Conservation (phyloP, 2,113 vertebrate species). For the Pteronura brasiliensis region DNA sequence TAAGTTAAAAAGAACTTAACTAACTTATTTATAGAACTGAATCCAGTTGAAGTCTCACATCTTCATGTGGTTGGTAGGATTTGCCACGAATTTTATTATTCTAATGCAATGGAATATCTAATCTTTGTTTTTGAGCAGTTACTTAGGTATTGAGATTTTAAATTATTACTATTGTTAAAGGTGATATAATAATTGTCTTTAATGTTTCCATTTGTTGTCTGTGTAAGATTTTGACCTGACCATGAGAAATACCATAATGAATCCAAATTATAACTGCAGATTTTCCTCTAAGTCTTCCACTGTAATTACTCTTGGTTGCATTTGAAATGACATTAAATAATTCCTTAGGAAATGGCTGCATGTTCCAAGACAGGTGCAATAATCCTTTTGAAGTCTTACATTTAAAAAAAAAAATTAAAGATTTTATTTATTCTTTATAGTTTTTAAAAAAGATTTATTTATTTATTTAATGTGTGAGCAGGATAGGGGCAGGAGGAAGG, state of each 20-base stretch:
- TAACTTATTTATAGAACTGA: not conserved
- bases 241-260: constrained; percentile 18
- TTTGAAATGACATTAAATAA: not conserved
- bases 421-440: not conserved
- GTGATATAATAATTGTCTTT: constrained; percentile 7
- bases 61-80: not conserved
- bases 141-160: constrained; percentile 10
- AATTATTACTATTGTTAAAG: not conserved
- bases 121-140: not conserved
- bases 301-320: not conserved
- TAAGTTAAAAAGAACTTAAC: not conserved
- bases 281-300: not conserved
- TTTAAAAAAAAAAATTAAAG: not conserved
- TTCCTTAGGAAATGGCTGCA: not conserved
- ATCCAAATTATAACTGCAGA: not conserved
- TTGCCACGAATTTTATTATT: not conserved
- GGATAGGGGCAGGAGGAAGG: not conserved
- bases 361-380: not conserved
- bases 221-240: not conserved
- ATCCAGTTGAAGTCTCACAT: not conserved
- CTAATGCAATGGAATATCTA: not conserved
- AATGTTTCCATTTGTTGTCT: constrained; percentile 13
- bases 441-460: not conserved
- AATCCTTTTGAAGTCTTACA: not conserved
- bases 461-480: not conserved